Conservation (phyloP, 1,140 invertebrate species). For the Bombus pascuorum region DNA sequence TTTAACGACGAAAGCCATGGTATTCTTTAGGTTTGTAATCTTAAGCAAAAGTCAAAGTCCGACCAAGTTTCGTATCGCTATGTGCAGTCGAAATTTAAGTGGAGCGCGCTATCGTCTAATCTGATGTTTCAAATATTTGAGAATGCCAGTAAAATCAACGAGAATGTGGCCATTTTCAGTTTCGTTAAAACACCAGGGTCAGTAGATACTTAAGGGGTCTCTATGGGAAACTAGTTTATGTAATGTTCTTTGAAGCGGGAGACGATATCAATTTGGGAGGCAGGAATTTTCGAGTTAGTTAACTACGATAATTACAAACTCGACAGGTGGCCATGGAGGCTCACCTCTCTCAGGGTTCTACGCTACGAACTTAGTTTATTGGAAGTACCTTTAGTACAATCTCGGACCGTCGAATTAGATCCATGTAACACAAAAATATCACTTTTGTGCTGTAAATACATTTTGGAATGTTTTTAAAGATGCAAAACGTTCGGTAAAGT, state of each 20-base stretch:
- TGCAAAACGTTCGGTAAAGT: no score
- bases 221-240: not conserved
- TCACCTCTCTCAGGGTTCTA: not conserved
- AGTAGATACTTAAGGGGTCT: not conserved
- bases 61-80: no score
- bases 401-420: not conserved
- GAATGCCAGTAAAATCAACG: not conserved
- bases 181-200: not conserved
- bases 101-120: no score
- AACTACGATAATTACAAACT: slow-evolving; percentile 15
- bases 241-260: not conserved
- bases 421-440: not conserved
- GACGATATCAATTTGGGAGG: not conserved
- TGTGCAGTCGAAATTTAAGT: no score
- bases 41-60: not conserved
- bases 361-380: not conserved
- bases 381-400: not conserved
- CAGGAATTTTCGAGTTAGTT: slow-evolving; percentile 24
- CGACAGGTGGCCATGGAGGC: not conserved
- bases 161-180: not conserved
- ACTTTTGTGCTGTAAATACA: not conserved
- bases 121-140: not conserved
- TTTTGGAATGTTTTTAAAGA: not conserved
- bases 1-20: not conserved
- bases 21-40: not conserved